Conservation (phyloP, 2,113 vertebrate genomes). For the Onychostruthus taczanowskii region DNA sequence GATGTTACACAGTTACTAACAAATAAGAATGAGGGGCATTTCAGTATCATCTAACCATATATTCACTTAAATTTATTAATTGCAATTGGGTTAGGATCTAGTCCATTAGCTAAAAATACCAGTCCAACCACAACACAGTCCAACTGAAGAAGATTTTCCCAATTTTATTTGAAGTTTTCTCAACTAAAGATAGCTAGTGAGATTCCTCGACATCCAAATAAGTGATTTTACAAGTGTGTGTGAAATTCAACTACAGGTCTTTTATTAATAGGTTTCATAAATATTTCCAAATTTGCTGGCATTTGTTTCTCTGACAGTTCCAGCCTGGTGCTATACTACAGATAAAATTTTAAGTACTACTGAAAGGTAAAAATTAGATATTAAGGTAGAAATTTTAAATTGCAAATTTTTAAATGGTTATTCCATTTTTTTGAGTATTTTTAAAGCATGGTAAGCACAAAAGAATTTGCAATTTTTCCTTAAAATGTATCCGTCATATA, state of each 20-base stretch:
- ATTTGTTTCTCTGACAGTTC: neutral
- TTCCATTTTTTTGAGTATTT: neutral
- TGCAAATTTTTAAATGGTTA: neutral
- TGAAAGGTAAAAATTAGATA: neutral
- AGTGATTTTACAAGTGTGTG: neutral
- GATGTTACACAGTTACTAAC: neutral
- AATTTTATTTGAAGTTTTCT: neutral
- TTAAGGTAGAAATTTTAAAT: neutral
- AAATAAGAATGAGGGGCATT: neutral
- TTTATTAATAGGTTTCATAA: neutral
- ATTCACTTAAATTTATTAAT: neutral
- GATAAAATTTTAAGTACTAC: neutral
- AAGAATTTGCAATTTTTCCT: neutral
- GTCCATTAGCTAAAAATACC: neutral
- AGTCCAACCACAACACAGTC: neutral
- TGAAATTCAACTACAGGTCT: neutral
- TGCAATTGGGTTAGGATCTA: neutral
- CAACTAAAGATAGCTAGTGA: neutral
- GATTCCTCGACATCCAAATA: neutral
- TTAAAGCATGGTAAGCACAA: neutral
- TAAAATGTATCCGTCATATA: neutral
- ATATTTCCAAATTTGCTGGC: neutral
- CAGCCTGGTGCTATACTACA: neutral
- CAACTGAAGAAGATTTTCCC: neutral
- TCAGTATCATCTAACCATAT: neutral